Evolutionary conservation across 2,888 invertebrate genomes (phyloP).

Genomic region (Azorinus chamasolen): DNA sequence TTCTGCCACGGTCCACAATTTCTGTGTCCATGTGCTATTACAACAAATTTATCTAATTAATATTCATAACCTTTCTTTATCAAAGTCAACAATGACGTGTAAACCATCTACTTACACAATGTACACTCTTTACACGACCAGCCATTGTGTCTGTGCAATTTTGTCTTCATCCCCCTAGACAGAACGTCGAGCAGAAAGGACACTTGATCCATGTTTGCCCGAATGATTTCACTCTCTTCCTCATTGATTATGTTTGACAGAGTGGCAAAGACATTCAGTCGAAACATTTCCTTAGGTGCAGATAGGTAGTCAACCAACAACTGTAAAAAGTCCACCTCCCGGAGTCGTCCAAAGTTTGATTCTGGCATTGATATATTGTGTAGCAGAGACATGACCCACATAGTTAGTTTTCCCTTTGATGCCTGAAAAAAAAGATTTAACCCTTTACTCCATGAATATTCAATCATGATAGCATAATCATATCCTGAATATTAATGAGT

Average conservation of each 20-base stretch:
- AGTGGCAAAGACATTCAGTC: constrained; percentile 60
- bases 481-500: no score
- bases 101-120: no score
- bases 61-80: no score
- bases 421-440: no score
- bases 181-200: constrained; percentile 52
- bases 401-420: no score
- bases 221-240: constrained; percentile 65
- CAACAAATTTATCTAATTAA: no score
- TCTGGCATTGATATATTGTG: constrained; percentile 52
- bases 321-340: constrained; percentile 45
- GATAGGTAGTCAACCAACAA: constrained; percentile 58
- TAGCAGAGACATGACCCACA: not conserved
- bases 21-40: no score
- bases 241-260: constrained; percentile 72
- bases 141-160: constrained; percentile 32
- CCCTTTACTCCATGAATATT: no score
- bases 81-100: no score
- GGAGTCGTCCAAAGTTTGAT: constrained; percentile 19
- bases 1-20: no score
- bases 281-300: constrained; percentile 44
- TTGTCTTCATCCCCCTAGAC: constrained; percentile 29
- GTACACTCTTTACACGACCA: constrained; percentile 60
- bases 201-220: constrained; percentile 51
- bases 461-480: no score